Base-by-base conservation (phyloP, 2,797 vertebrate species). In the Pogoniulus pusillus region DNA sequence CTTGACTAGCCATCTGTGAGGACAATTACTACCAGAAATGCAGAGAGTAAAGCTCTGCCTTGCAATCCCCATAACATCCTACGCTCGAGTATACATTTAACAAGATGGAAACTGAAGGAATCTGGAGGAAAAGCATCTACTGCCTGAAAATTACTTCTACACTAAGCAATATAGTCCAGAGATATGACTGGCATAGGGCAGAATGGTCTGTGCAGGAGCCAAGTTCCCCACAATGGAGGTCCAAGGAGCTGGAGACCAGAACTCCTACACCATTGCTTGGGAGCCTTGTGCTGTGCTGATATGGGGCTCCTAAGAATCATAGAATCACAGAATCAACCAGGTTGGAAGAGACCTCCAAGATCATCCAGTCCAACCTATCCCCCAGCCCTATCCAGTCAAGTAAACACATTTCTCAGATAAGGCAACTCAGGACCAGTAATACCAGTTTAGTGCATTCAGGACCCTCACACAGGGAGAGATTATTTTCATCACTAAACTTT, bases 321-420 rank as follows among this genome's bases (percentile, higher is more conserved):
- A n/a, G n/a, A n/a, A n/a, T n/a, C n/a, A n/a, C n/a, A n/a, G n/a
- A n/a, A n/a, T n/a, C n/a, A n/a, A n/a, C n/a, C n/a, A n/a, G n/a
- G n/a, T n/a, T n/a, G n/a, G n/a, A n/a, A n/a, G n/a, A n/a, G n/a
- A n/a, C n/a, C n/a, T n/a, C n/a, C n/a, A n/a, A n/a, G n/a, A n/a
- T n/a, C n/a, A n/a, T n/a, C n/a, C n/a, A n/a, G n/a, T n/a, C n/a
- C n/a, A n/a, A n/a, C n/a, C n/a, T n/a, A n/a, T n/a, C n/a, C n/a
- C n/a, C n/a, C n/a, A n/a, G n/a, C n/a, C n/a, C n/a, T n/a, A n/a
- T n/a, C n/a, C n/a, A n/a, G n/a, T n/a, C n/a, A n/a, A n/a, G 4
- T 27, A 47, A 47, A 4, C 3, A 16, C 2, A 5, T 15, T 15
- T 59, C 12, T 18, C 32, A 14, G 23, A 0, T 10, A 5, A 53